Evolutionary conservation across 2,888 invertebrate genomes (phyloP).

Genomic region (Hedychridium roseum): DNA sequence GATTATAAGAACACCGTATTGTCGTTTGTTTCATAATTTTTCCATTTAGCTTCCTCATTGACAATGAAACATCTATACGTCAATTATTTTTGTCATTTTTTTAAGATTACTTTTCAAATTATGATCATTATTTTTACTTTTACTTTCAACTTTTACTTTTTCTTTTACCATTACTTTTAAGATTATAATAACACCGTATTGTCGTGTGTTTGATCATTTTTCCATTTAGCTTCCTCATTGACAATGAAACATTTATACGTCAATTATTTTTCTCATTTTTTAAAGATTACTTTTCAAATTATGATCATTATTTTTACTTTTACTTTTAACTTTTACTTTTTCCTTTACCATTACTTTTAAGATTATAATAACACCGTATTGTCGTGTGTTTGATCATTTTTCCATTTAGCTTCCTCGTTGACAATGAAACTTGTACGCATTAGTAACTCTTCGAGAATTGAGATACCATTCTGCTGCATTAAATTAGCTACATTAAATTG

Average conservation of each 20-base stretch:
- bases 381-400: neutral
- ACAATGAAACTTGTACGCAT: neutral
- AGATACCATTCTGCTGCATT: too few species aligned
- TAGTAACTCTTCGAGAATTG: neutral
- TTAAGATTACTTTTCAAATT: neutral
- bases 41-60: neutral
- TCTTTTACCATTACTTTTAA: too few species aligned
- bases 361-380: too few species aligned
- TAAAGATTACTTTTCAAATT: neutral
- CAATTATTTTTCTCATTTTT: neutral
- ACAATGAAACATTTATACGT: neutral
- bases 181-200: too few species aligned
- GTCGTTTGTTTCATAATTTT: neutral
- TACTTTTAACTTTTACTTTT: too few species aligned
- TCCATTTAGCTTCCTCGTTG: neutral
- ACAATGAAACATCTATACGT: neutral
- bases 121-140: too few species aligned
- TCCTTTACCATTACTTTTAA: too few species aligned
- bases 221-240: neutral
- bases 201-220: neutral
- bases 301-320: too few species aligned
- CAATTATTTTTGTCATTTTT: neutral
- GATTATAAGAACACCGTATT: too few species aligned
- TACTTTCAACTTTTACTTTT: too few species aligned
- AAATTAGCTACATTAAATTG: too few species aligned